Conservation (phyloP, 1,140 invertebrate species). For the Drosophila dunni region DNA sequence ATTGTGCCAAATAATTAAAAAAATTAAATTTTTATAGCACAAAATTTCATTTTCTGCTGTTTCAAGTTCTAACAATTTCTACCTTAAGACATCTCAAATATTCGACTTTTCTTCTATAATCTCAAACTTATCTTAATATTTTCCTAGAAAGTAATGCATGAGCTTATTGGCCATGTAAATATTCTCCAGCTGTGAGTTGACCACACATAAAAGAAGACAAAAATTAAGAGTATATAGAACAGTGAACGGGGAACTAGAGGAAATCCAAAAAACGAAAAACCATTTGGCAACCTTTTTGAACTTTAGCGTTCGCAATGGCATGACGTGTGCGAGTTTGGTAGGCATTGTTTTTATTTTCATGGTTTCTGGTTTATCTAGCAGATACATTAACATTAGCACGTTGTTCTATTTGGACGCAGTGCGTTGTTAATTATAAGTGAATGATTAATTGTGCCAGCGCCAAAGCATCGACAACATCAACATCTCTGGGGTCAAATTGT, state of each 20-base stretch:
- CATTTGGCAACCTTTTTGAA: conserved; percentile 76
- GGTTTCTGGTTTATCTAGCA: conserved; percentile 48
- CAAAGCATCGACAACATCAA: conserved; percentile 58
- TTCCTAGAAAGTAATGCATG: conserved; percentile 8
- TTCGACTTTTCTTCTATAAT: background rate
- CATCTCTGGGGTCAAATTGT: conserved; percentile 44
- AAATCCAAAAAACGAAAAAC: conserved; percentile 44
- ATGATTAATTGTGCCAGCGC: conserved; percentile 76
- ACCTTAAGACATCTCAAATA: too few relatives aligned
- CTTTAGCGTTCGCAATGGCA: conserved; percentile 42
- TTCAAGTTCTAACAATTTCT: too few relatives aligned
- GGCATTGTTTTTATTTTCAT: conserved; percentile 27
- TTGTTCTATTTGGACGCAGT: conserved; percentile 72
- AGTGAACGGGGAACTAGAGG: background rate
- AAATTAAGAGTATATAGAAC: background rate
- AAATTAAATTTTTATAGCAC: too few relatives aligned
- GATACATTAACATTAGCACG: conserved; percentile 71
- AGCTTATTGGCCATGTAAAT: conserved; percentile 25
- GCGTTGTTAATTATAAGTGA: conserved; percentile 77
- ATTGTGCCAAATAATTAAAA: too few relatives aligned
- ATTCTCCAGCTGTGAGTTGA: conserved; percentile 26
- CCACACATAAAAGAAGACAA: conserved; percentile 11
- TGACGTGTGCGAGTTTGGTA: conserved; percentile 46
- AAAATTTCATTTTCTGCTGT: background rate
- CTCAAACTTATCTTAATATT: conserved; percentile 9